These are phyloP conservation scores for Lamellibrachia luymesi DNA, from an alignment of 1,140 invertebrate species.

Conservation along the genomic window DNA sequence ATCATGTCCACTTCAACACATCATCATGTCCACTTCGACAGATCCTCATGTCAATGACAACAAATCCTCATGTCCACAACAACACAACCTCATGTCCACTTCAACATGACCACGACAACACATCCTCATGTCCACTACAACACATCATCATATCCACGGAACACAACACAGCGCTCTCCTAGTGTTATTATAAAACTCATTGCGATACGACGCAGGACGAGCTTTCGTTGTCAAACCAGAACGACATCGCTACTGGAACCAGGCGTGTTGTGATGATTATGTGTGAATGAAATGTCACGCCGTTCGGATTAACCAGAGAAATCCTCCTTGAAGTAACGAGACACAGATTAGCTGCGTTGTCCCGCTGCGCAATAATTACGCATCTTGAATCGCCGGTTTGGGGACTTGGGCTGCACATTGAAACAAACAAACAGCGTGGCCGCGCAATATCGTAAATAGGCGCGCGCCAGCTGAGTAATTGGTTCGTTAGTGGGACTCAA, in stretches of 20 bases:
- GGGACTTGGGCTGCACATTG: neutral
- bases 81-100: neutral
- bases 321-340: neutral
- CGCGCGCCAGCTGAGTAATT: neutral
- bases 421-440: constrained; percentile 1
- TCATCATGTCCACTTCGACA: too few species aligned
- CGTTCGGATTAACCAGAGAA: neutral
- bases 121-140: neutral
- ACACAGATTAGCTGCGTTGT: neutral
- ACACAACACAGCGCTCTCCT: neutral
- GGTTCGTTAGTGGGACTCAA: neutral
- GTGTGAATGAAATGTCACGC: neutral
- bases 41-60: neutral
- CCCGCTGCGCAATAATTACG: neutral
- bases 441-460: neutral
- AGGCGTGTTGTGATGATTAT: neutral
- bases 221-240: neutral
- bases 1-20: too few species aligned
- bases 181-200: neutral
- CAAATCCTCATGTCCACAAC: neutral
- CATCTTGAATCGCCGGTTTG: neutral
- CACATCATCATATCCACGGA: neutral
- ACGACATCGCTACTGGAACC: neutral
- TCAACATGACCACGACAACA: too few species aligned
- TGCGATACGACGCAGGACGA: neutral